A percentile compares a stretch with the other conserved stretches of the same genome.
These are phyloP conservation scores for Cetonia aurata DNA, from an alignment of 2,888 invertebrate genomes.

Conservation along the genomic window DNA sequence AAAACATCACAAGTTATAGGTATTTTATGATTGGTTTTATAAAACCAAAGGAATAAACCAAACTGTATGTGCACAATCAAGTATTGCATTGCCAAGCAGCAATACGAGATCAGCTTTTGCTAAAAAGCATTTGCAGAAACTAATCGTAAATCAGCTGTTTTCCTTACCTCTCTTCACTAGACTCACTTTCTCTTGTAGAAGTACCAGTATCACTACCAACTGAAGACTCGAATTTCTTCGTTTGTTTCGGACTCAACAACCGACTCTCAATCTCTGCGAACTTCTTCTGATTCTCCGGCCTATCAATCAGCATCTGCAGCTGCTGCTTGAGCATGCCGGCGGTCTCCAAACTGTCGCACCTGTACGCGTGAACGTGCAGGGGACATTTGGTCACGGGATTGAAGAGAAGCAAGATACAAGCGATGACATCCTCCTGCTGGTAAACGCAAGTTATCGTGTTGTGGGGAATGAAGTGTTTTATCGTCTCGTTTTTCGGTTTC, in stretches of 20 bases:
- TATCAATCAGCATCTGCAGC: conserved; percentile 83
- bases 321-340: conserved; percentile 89
- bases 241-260: conserved; percentile 69
- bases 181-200: conserved; percentile 77
- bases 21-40: too few relatives aligned
- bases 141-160: too few relatives aligned
- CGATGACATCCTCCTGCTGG: conserved; percentile 93
- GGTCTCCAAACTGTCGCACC: conserved; percentile 95
- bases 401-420: conserved; percentile 91
- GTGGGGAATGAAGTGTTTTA: conserved; percentile 95
- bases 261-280: conserved; percentile 83
- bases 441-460: conserved; percentile 93
- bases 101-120: too few relatives aligned
- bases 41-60: too few relatives aligned
- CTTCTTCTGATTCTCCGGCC: conserved; percentile 89
- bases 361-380: conserved; percentile 94
- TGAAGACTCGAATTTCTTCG: conserved; percentile 80
- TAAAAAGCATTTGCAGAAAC: too few relatives aligned
- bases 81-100: too few relatives aligned
- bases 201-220: conserved; percentile 80
- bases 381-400: conserved; percentile 96
- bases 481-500: conserved; percentile 72
- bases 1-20: too few relatives aligned
- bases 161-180: conserved; percentile 74
- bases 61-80: too few relatives aligned